Evolutionary conservation across 2,797 vertebrate genomes (phyloP).

Genomic region (Liparis tanakae): DNA sequence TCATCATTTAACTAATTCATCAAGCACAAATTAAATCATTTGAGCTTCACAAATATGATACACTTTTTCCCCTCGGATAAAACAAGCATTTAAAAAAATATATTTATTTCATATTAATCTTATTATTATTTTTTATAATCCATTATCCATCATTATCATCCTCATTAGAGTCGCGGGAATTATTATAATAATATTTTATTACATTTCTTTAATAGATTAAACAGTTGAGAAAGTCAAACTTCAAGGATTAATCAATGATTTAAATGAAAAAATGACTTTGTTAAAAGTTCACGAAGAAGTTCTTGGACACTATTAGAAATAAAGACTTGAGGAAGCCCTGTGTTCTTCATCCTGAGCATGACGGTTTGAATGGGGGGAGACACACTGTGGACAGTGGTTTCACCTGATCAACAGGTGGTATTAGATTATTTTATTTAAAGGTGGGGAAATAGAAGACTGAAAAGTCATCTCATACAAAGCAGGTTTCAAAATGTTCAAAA

Average conservation of each 20-base stretch:
- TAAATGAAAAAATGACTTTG: not conserved
- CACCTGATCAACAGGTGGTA: not conserved
- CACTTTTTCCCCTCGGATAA: not conserved
- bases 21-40: not conserved
- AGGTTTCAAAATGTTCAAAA: not conserved
- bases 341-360: not conserved
- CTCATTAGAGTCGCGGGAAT: no score
- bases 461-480: not conserved
- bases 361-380: not conserved
- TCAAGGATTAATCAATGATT: not conserved
- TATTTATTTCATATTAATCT: no score
- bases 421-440: not conserved
- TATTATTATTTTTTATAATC: not conserved
- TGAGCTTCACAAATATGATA: not conserved
- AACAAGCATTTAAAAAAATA: not conserved
- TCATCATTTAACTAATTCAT: not conserved
- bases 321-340: not conserved
- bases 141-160: no score
- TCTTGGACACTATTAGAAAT: not conserved
- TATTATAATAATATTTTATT: no score
- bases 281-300: not conserved
- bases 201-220: not conserved
- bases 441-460: not conserved
- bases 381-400: not conserved
- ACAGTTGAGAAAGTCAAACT: not conserved